Percentiles rank a stretch among this genome's conserved stretches.
Evolutionary conservation across 1,140 invertebrate genomes (phyloP).

Genomic region (Dendrolimus punctatus): DNA sequence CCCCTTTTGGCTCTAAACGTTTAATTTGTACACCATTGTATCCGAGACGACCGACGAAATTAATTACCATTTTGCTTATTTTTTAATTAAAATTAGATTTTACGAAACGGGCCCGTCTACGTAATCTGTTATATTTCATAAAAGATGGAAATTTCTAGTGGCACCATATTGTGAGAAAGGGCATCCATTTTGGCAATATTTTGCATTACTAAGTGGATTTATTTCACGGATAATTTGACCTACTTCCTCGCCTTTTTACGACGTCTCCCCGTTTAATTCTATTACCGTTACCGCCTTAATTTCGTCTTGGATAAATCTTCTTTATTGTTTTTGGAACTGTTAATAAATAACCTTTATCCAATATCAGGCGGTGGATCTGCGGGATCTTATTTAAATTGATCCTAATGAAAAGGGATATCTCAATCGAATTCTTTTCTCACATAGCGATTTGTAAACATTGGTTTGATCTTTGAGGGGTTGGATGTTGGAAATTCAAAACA

Average conservation of each 20-base stretch:
- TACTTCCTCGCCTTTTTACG: conserved; percentile 32
- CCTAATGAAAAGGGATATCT: conserved; percentile 32
- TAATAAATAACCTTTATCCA: conserved; percentile 15
- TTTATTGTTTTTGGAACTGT: conserved; percentile 13
- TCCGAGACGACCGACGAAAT: conserved; percentile 31
- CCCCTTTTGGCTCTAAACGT: conserved; percentile 28
- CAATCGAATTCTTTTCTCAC: conserved; percentile 36
- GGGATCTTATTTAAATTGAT: conserved; percentile 22
- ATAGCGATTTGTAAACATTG: conserved; percentile 65
- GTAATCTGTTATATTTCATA: conserved; percentile 67
- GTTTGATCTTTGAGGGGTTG: conserved; percentile 35
- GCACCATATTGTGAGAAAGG: conserved; percentile 69
- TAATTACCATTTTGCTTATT: conserved; percentile 58
- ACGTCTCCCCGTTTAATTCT: conserved; percentile 15
- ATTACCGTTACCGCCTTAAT: conserved; percentile 9
- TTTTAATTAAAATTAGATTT: conserved; percentile 70
- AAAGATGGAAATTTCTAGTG: conserved; percentile 68
- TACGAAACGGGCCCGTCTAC: conserved; percentile 43
- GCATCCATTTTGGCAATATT: conserved; percentile 62
- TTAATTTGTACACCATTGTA: conserved; percentile 48
- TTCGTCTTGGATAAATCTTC: conserved; percentile 12
- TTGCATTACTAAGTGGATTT: conserved; percentile 64
- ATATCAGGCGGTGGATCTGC: conserved; percentile 7
- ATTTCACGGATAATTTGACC: conserved; percentile 55
- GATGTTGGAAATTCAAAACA: conserved; percentile 46